Conservation (phyloP, 2,888 invertebrate species). For the Drosophila parthenogenetica region DNA sequence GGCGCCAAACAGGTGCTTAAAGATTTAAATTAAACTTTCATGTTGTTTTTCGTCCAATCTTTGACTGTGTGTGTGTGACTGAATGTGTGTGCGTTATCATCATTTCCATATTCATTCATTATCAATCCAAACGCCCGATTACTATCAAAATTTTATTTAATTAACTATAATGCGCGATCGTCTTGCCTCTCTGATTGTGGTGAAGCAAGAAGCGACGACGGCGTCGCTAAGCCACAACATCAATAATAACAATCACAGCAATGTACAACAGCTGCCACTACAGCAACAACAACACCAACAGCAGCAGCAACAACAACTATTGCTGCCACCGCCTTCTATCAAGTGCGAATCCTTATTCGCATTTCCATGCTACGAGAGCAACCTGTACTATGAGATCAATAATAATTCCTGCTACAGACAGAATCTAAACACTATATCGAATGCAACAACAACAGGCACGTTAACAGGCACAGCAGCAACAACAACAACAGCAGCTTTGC, state of each 20-base stretch:
- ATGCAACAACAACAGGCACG: background rate
- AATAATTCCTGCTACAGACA: conserved; percentile 75
- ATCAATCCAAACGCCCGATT: conserved; percentile 14
- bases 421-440: conserved; percentile 57
- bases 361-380: conserved; percentile 39
- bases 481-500: conserved; percentile 30
- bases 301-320: conserved; percentile 28
- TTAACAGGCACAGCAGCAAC: background rate
- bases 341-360: conserved; percentile 69
- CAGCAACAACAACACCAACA: conserved; percentile 29
- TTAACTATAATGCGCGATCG: conserved; percentile 84
- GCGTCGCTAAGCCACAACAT: conserved; percentile 43
- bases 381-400: conserved; percentile 73
- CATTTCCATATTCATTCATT: conserved; percentile 8
- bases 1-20: conserved; percentile 84
- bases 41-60: conserved; percentile 13
- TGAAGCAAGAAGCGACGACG: conserved; percentile 84
- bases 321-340: conserved; percentile 48
- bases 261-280: conserved; percentile 4
- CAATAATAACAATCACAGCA: conserved; percentile 47
- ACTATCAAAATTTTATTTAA: conserved; percentile 20
- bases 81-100: conserved; percentile 28
- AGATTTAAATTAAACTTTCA: conserved; percentile 26
- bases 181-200: conserved; percentile 85
- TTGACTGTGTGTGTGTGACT: conserved; percentile 37